phyloP scores from a whole-genome alignment of 2,797 vertebrate genomes.

The Helarctos malayanus region DNA sequence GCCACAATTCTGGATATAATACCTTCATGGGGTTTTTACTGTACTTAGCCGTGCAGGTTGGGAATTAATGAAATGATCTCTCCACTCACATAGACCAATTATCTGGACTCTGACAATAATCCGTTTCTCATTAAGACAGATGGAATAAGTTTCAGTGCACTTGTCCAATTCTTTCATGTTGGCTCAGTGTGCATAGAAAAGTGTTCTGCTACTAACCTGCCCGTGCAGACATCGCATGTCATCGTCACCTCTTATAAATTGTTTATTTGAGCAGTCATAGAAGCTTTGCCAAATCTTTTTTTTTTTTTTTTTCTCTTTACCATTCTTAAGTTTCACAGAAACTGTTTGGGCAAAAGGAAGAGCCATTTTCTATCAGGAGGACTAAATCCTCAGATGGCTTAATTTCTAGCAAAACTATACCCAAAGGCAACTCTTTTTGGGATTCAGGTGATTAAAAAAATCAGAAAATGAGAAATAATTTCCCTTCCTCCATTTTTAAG shows the following conservation, averaged over 20 bases:
- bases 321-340: slow-evolving; percentile 12
- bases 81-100: not conserved
- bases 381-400: not conserved
- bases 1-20: not conserved
- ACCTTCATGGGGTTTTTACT: slow-evolving; percentile 4
- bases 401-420: not conserved
- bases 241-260: not conserved
- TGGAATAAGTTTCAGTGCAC: not conserved
- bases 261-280: not conserved
- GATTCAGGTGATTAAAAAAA: slow-evolving; percentile 1
- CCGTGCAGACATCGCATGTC: not conserved
- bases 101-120: not conserved
- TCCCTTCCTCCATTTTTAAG: not conserved
- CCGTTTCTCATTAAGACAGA: not conserved
- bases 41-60: not conserved
- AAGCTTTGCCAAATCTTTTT: not conserved
- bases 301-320: not conserved
- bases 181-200: not conserved
- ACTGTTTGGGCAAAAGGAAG: not conserved
- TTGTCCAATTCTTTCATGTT: not conserved
- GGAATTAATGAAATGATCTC: slow-evolving; percentile 35
- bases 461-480: not conserved
- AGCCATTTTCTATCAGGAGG: not conserved
- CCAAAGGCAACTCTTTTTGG: not conserved
- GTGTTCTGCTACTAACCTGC: not conserved